These are phyloP conservation scores for Drosophila incognita DNA, from an alignment of 2,888 invertebrate species.

Conservation along the genomic window DNA sequence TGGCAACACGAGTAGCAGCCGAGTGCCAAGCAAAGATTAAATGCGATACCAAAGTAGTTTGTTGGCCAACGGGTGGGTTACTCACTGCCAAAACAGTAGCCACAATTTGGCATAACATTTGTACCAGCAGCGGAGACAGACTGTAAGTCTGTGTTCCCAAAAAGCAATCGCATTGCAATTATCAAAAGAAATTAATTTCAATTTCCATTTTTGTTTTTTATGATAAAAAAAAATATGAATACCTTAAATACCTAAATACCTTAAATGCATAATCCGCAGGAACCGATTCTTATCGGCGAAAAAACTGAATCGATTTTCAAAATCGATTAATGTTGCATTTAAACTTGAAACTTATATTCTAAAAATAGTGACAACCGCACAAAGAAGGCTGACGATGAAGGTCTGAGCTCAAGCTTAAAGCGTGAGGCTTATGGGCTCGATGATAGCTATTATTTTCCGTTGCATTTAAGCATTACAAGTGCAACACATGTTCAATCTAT, in stretches of 20 bases:
- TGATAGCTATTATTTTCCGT: neutral
- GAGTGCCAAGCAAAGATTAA: conserved; percentile 58
- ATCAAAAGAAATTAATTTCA: conserved; percentile 32
- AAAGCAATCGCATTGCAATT: conserved; percentile 55
- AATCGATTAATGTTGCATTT: neutral
- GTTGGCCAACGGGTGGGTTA: conserved; percentile 22
- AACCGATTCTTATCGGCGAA: neutral
- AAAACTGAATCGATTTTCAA: neutral
- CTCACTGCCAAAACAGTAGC: conserved; percentile 68
- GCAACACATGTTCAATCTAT: neutral
- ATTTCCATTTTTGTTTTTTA: neutral
- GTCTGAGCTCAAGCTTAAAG: neutral
- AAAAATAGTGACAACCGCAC: neutral
- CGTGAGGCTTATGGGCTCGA: fast-evolving
- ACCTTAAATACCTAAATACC: too few species aligned
- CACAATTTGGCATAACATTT: conserved; percentile 64
- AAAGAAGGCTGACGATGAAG: neutral
- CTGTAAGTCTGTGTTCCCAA: conserved; percentile 15
- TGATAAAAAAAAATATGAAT: neutral
- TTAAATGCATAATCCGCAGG: neutral
- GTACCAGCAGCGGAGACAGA: conserved; percentile 7
- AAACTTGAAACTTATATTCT: neutral
- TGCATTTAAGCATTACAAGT: conserved; percentile 2
- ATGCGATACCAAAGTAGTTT: conserved; percentile 42
- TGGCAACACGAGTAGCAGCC: conserved; percentile 72